These are phyloP conservation scores for Blastobasis lacticolella DNA, from an alignment of 2,888 invertebrate genomes.

Conservation along the genomic window DNA sequence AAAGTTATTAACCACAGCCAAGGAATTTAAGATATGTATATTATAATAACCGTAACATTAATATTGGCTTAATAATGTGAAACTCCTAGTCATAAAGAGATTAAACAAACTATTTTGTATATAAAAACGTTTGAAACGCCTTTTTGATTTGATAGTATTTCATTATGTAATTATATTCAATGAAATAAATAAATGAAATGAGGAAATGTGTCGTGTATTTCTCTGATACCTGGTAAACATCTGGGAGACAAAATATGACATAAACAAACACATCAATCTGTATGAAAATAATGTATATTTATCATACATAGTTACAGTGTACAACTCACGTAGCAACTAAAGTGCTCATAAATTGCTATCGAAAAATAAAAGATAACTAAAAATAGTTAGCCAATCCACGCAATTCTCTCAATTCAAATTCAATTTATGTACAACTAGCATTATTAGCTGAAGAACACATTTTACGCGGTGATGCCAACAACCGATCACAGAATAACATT, in stretches of 20 bases:
- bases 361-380: slow-evolving; percentile 39
- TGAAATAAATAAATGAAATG: slow-evolving; percentile 51
- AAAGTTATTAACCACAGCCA: slow-evolving; percentile 22
- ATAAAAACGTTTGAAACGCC: slow-evolving; percentile 52
- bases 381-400: slow-evolving; percentile 31
- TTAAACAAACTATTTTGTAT: slow-evolving; percentile 61
- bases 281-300: slow-evolving; percentile 56
- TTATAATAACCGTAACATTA: slow-evolving; percentile 18
- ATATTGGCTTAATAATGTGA: slow-evolving; percentile 52
- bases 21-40: slow-evolving; percentile 16
- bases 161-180: slow-evolving; percentile 53
- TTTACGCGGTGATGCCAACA: background rate
- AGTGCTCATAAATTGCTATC: slow-evolving; percentile 46
- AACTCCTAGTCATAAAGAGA: slow-evolving; percentile 61
- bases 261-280: slow-evolving; percentile 1
- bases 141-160: slow-evolving; percentile 36
- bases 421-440: slow-evolving; percentile 16
- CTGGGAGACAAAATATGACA: no score
- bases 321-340: slow-evolving; percentile 46
- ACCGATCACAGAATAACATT: no score
- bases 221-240: no score
- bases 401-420: slow-evolving; percentile 13
- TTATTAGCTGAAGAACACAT: background rate
- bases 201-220: background rate
- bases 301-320: slow-evolving; percentile 51